Conservation (phyloP, 2,888 invertebrate species). For the Flexamia atlantica region DNA sequence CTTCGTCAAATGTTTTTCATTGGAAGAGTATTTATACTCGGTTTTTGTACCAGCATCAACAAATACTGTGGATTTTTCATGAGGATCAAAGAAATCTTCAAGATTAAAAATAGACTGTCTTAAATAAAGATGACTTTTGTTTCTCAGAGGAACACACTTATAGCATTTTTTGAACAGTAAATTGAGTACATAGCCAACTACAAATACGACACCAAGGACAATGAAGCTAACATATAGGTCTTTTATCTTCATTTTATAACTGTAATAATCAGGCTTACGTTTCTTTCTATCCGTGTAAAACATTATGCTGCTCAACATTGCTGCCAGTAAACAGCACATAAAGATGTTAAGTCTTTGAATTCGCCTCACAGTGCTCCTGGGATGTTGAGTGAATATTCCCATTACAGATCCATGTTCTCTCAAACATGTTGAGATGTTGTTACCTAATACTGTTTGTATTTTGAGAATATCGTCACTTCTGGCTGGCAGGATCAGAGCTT, state of each 20-base stretch:
- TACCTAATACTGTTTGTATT: too few species aligned
- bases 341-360: neutral
- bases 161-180: neutral
- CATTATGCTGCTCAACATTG: neutral
- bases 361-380: too few species aligned
- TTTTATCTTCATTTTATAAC: neutral
- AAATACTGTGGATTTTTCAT: neutral
- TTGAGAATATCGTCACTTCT: too few species aligned
- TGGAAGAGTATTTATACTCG: neutral
- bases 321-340: neutral
- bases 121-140: neutral
- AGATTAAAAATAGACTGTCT: neutral
- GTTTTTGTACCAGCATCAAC: neutral
- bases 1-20: neutral
- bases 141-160: neutral
- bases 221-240: neutral
- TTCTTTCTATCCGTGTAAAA: neutral
- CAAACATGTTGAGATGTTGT: too few species aligned
- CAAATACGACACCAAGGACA: neutral
- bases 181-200: neutral
- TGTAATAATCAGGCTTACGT: neutral
- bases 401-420: too few species aligned
- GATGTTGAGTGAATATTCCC: too few species aligned
- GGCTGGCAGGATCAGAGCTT: too few species aligned
- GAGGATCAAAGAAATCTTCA: neutral